A percentile compares a stretch with the other conserved stretches of the same genome.
Evolutionary conservation across 2,888 invertebrate genomes (phyloP).

Genomic region (Pseudanteris insignis): DNA sequence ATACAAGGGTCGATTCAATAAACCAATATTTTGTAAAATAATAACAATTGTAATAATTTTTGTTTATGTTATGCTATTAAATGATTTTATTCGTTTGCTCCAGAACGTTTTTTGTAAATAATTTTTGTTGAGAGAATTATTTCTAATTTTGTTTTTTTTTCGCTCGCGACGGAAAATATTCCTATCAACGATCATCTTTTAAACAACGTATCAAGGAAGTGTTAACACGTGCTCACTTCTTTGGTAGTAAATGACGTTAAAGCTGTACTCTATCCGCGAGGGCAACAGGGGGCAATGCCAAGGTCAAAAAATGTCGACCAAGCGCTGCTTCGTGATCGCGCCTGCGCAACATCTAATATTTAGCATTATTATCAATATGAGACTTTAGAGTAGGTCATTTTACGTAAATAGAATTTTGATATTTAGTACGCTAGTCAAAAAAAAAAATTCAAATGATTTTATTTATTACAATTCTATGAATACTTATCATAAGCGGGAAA

Average conservation of each 20-base stretch:
- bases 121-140: too few relatives aligned
- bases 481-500: too few relatives aligned
- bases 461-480: too few relatives aligned
- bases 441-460: too few relatives aligned
- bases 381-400: slow-evolving; percentile 22
- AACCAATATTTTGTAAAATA: too few relatives aligned
- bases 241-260: slow-evolving; percentile 32
- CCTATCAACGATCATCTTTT: not conserved
- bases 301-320: slow-evolving; percentile 30
- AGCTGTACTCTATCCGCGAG: slow-evolving; percentile 21
- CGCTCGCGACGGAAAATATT: not conserved
- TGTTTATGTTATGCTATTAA: too few relatives aligned
- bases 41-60: too few relatives aligned
- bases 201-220: slow-evolving; percentile 9
- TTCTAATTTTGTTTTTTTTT: too few relatives aligned
- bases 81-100: too few relatives aligned
- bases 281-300: slow-evolving; percentile 38
- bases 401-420: not conserved
- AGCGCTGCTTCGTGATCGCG: slow-evolving; percentile 16
- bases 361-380: slow-evolving; percentile 17
- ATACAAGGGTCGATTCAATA: too few relatives aligned
- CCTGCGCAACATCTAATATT: slow-evolving; percentile 19
- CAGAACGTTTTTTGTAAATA: too few relatives aligned
- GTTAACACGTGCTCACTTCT: slow-evolving; percentile 21
- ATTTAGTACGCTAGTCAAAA: too few relatives aligned